Percentiles rank a stretch among this genome's conserved stretches.
phyloP scores from a whole-genome alignment of 64 coral and sea anemone species.

The Stylophora pistillata region DNA sequence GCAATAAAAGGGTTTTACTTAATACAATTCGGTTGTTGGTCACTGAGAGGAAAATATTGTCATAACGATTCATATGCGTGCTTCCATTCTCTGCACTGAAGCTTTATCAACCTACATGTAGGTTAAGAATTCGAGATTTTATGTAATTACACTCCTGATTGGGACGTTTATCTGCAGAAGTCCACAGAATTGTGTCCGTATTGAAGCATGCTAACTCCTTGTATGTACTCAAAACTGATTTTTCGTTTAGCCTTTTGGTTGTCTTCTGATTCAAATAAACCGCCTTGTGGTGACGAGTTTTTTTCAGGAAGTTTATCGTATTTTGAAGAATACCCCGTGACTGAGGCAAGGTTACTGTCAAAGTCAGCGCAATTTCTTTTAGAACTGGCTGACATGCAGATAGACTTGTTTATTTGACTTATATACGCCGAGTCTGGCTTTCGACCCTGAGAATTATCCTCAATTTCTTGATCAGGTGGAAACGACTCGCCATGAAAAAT shows the following conservation, averaged over 20 bases:
- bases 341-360: background rate
- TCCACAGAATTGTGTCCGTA: background rate
- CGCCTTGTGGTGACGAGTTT: background rate
- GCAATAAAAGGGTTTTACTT: too few species aligned
- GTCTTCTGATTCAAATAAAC: background rate
- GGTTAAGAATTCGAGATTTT: too few species aligned
- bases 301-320: background rate
- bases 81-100: too few species aligned
- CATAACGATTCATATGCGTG: too few species aligned
- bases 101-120: too few species aligned
- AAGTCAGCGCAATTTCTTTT: background rate
- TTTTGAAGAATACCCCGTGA: too few species aligned
- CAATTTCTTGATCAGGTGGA: background rate
- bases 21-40: too few species aligned
- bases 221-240: slow-evolving; percentile 42
- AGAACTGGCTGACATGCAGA: background rate
- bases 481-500: background rate
- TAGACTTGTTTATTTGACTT: background rate
- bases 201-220: slow-evolving; percentile 17
- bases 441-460: background rate
- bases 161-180: background rate
- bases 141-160: too few species aligned
- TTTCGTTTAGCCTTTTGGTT: slow-evolving; percentile 20
- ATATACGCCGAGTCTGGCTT: slow-evolving; percentile 11
- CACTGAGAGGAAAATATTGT: too few species aligned